Conservation (phyloP, 2,888 invertebrate species). For the Ctena decussata region DNA sequence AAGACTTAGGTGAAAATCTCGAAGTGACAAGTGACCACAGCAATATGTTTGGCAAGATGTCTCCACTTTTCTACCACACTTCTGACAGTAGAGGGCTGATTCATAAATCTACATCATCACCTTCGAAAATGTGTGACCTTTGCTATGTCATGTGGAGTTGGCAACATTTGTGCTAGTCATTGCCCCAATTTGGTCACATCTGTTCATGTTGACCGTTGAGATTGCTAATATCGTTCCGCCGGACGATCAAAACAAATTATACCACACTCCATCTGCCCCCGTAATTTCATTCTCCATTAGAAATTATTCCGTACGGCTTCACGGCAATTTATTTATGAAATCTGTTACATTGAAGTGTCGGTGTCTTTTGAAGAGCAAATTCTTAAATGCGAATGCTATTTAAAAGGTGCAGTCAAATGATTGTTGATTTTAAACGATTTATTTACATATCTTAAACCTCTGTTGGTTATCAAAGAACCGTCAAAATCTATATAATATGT, state of each 20-base stretch:
- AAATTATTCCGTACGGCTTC: neutral
- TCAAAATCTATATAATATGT: slow-evolving; percentile 48
- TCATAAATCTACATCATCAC: too few species aligned
- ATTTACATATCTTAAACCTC: slow-evolving; percentile 50
- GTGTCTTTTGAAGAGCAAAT: slow-evolving; percentile 21
- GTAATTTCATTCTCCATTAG: neutral
- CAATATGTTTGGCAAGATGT: too few species aligned
- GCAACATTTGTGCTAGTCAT: slow-evolving; percentile 6
- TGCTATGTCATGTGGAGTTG: too few species aligned
- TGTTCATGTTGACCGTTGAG: neutral
- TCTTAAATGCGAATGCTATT: neutral
- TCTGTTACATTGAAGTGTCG: neutral
- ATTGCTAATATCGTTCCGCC: neutral
- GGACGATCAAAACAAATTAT: neutral
- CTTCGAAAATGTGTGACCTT: too few species aligned
- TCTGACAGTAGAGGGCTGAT: too few species aligned
- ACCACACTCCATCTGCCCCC: neutral
- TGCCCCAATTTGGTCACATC: neutral
- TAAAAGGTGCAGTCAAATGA: neutral
- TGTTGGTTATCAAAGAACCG: slow-evolving; percentile 48
- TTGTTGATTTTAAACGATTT: slow-evolving; percentile 23
- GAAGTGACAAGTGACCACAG: too few species aligned
- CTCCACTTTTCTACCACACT: too few species aligned
- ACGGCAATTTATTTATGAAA: slow-evolving; percentile 12
- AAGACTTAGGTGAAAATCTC: too few species aligned